Evolutionary conservation across 2,888 invertebrate species (phyloP).

Genomic region (Lordiphosa fenestrarum): DNA sequence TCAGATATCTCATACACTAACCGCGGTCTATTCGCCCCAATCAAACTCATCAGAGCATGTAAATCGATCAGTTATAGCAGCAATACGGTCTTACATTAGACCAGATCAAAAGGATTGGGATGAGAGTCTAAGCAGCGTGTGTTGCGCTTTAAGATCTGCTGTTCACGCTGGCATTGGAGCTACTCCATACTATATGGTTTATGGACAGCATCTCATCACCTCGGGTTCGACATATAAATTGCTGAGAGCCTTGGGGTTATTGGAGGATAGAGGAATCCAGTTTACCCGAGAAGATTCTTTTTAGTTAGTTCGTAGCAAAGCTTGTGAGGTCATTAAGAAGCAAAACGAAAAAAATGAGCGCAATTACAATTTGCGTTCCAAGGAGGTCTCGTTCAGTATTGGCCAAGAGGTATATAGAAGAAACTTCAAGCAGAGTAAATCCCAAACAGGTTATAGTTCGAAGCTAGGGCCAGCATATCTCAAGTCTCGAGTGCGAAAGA

Average conservation of each 20-base stretch:
- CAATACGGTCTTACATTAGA: not conserved
- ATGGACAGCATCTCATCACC: slow-evolving; percentile 4
- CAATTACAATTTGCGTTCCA: not conserved
- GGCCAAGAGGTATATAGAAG: slow-evolving; percentile 4
- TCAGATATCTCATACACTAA: not conserved
- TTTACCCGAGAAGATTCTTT: not conserved
- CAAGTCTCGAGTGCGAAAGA: slow-evolving; percentile 3
- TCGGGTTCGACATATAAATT: not conserved
- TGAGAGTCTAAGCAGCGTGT: not conserved
- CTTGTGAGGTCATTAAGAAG: not conserved
- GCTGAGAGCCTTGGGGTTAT: not conserved
- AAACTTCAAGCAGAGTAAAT: slow-evolving; percentile 6
- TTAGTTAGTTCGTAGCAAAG: not conserved
- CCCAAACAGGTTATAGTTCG: slow-evolving; percentile 3
- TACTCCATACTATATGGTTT: slow-evolving; percentile 4
- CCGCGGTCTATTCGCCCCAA: slow-evolving; percentile 1
- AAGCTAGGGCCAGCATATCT: slow-evolving; percentile 3
- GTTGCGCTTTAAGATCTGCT: slow-evolving; percentile 4
- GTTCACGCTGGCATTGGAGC: not conserved
- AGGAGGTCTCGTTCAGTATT: not conserved
- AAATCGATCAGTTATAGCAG: not conserved
- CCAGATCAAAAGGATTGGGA: not conserved
- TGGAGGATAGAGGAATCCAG: not conserved
- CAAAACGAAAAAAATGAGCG: not conserved
- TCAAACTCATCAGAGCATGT: slow-evolving; percentile 9